A percentile compares a stretch with the other conserved stretches of the same genome.
Conservation (phyloP, 92 coral and sea anemone species). For the Chrysogorgia sp. region DNA sequence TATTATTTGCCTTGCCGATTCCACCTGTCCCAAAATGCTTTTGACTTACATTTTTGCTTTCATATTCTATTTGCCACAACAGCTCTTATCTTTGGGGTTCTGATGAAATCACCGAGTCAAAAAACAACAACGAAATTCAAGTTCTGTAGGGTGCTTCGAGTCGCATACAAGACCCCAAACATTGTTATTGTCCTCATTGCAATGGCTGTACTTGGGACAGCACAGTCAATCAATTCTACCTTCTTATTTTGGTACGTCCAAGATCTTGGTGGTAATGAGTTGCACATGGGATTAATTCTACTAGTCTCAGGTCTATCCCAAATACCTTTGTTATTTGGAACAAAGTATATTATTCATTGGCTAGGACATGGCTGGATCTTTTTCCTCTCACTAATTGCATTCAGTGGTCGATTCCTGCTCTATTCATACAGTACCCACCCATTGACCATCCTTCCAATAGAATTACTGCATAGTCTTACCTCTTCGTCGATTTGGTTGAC, state of each 20-base stretch:
- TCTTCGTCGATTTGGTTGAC: slow-evolving; percentile 79
- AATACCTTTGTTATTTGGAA: slow-evolving; percentile 66
- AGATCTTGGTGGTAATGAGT: slow-evolving; percentile 77
- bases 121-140: slow-evolving; percentile 71
- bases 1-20: slow-evolving; percentile 75
- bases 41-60: slow-evolving; percentile 85
- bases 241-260: slow-evolving; percentile 97
- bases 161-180: slow-evolving; percentile 73
- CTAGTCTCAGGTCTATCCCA: slow-evolving; percentile 73
- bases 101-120: slow-evolving; percentile 68
- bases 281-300: slow-evolving; percentile 79
- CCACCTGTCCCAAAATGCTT: slow-evolving; percentile 65
- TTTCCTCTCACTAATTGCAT: slow-evolving; percentile 71
- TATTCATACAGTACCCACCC: slow-evolving; percentile 77
- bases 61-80: slow-evolving; percentile 69
- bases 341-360: slow-evolving; percentile 71
- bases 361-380: slow-evolving; percentile 83
- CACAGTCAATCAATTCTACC: slow-evolving; percentile 83
- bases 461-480: slow-evolving; percentile 81
- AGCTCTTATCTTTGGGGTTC: slow-evolving; percentile 68
- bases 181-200: slow-evolving; percentile 70
- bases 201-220: slow-evolving; percentile 81
- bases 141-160: slow-evolving; percentile 67
- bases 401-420: slow-evolving; percentile 77
- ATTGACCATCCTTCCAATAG: slow-evolving; percentile 77